phyloP scores from a whole-genome alignment of 1,140 invertebrate species.

The Zaprionus taronus region DNA sequence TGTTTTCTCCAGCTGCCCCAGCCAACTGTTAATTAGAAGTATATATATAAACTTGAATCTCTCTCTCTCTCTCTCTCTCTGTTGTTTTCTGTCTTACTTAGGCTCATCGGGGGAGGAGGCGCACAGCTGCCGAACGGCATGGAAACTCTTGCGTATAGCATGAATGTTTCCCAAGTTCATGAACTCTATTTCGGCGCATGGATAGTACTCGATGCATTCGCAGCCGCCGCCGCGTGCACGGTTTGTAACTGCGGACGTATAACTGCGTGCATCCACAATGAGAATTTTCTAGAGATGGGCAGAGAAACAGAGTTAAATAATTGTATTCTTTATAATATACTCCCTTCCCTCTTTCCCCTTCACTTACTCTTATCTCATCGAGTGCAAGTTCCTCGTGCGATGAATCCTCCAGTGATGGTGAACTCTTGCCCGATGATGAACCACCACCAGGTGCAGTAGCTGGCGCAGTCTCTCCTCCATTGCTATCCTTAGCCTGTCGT shows the following conservation, averaged over 20 bases:
- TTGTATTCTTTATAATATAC: background rate
- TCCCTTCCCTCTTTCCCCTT: too few species aligned
- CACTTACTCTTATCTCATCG: conserved; percentile 71
- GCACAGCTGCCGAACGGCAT: conserved; percentile 90
- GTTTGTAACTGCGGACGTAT: conserved; percentile 97
- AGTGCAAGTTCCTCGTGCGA: conserved; percentile 78
- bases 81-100: conserved; percentile 86
- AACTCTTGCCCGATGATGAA: conserved; percentile 65
- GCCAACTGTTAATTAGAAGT: conserved; percentile 90
- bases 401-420: conserved; percentile 71
- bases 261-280: conserved; percentile 97
- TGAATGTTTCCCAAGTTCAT: conserved; percentile 99
- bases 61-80: background rate
- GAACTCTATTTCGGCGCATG: conserved; percentile 96
- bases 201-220: conserved; percentile 98
- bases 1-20: conserved; percentile 93
- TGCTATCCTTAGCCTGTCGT: conserved; percentile 49
- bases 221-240: conserved; percentile 97
- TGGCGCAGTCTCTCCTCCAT: conserved; percentile 35
- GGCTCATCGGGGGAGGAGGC: conserved; percentile 90
- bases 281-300: conserved; percentile 90
- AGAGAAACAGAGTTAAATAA: conserved; percentile 48
- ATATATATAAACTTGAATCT: background rate
- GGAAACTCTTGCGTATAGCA: conserved; percentile 94
- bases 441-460: too few species aligned